Percentiles rank a stretch among this genome's conserved stretches.
These are phyloP conservation scores for Aurelia sp. DNA, from an alignment of 30 jellyfish, hydroid and myxozoan genomes.

Conservation along the genomic window DNA sequence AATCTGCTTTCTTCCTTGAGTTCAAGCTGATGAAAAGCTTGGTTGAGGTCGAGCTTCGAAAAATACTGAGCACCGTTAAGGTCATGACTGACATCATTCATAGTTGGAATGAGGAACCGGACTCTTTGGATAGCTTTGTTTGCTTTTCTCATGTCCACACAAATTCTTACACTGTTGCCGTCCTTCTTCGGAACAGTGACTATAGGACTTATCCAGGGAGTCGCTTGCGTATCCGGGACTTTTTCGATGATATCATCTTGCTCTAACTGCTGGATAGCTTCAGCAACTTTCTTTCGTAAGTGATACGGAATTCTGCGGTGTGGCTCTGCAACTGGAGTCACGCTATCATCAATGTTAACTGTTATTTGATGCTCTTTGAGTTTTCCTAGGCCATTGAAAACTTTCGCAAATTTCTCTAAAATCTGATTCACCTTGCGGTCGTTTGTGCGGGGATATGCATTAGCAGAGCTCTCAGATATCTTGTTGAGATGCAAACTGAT, in stretches of 20 bases:
- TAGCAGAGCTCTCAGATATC: too few relatives aligned
- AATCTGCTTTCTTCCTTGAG: too few relatives aligned
- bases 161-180: constrained; percentile 11
- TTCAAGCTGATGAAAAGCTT: neutral
- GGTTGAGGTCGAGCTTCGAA: neutral
- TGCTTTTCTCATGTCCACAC: constrained; percentile 56
- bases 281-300: neutral
- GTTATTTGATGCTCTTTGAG: neutral
- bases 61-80: neutral
- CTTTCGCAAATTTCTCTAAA: neutral
- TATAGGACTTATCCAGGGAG: constrained; percentile 21
- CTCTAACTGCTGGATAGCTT: constrained; percentile 8
- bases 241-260: constrained; percentile 11
- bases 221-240: constrained; percentile 8
- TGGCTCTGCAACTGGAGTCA: too few relatives aligned
- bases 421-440: neutral
- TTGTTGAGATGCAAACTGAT: neutral
- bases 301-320: too few relatives aligned
- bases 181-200: constrained; percentile 28
- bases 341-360: too few relatives aligned
- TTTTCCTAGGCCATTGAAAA: constrained; percentile 29
- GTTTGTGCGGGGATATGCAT: neutral
- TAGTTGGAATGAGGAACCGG: too few relatives aligned
- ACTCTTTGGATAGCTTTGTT: neutral
- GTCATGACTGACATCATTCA: too few relatives aligned